Conservation (phyloP, 2,888 invertebrate genomes). For the Branchellion lobata region DNA sequence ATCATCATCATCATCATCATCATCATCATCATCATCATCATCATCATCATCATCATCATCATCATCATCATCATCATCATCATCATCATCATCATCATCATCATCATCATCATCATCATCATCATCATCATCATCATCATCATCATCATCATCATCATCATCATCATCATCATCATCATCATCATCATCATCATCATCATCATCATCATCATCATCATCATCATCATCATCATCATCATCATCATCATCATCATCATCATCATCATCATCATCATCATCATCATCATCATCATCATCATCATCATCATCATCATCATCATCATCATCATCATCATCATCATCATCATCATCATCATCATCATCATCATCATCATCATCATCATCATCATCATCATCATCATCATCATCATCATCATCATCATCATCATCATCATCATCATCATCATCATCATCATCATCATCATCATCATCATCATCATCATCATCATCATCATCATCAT, state of each 20-base stretch:
- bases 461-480: conserved; percentile 30
- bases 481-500: conserved; percentile 23
- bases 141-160: conserved; percentile 20
- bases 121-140: conserved; percentile 16
- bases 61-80: conserved; percentile 18
- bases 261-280: conserved; percentile 20
- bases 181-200: conserved; percentile 20
- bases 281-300: conserved; percentile 21
- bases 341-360: conserved; percentile 20
- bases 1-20: conserved; percentile 30
- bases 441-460: conserved; percentile 21
- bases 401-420: conserved; percentile 24
- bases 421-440: conserved; percentile 16
- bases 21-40: conserved; percentile 23
- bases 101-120: conserved; percentile 23
- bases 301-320: conserved; percentile 25
- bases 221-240: conserved; percentile 26
- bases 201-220: conserved; percentile 16
- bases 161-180: conserved; percentile 31
- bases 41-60: conserved; percentile 16
- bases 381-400: conserved; percentile 27
- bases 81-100: conserved; percentile 30
- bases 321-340: conserved; percentile 24
- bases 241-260: conserved; percentile 26
- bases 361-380: conserved; percentile 21